Evolutionary conservation across 2,113 vertebrate species (phyloP).

Genomic region (Caracal caracal): DNA sequence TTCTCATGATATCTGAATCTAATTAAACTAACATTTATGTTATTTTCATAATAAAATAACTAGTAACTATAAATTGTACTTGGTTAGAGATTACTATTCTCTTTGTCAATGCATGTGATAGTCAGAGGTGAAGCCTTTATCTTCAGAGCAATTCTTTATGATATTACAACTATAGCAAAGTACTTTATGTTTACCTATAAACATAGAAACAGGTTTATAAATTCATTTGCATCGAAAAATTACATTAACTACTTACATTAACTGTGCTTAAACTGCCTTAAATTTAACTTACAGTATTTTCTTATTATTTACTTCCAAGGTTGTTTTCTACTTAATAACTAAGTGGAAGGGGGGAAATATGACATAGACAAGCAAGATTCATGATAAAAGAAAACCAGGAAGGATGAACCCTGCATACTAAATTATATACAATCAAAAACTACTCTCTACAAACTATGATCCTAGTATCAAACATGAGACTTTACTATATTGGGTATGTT

Average conservation of each 20-base stretch:
- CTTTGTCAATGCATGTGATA: not conserved
- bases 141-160: not conserved
- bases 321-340: not conserved
- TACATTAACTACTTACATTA: not conserved
- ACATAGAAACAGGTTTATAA: not conserved
- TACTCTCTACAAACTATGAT: slow-evolving; percentile 55
- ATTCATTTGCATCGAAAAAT: not conserved
- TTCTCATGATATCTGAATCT: slow-evolving; percentile 2
- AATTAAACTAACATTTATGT: not conserved
- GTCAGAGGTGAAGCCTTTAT: not conserved
- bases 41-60: slow-evolving; percentile 37
- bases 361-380: not conserved
- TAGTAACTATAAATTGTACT: not conserved
- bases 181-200: not conserved
- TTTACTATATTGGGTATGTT: slow-evolving; percentile 25
- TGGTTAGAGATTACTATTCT: not conserved
- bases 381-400: not conserved
- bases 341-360: not conserved
- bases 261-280: not conserved
- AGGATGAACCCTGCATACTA: slow-evolving; percentile 8
- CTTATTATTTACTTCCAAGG: not conserved
- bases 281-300: not conserved
- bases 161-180: not conserved
- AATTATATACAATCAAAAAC: slow-evolving; percentile 15
- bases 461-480: slow-evolving; percentile 19